These are phyloP conservation scores for Pipa parva DNA, from an alignment of 2,113 vertebrate species.

Conservation along the genomic window DNA sequence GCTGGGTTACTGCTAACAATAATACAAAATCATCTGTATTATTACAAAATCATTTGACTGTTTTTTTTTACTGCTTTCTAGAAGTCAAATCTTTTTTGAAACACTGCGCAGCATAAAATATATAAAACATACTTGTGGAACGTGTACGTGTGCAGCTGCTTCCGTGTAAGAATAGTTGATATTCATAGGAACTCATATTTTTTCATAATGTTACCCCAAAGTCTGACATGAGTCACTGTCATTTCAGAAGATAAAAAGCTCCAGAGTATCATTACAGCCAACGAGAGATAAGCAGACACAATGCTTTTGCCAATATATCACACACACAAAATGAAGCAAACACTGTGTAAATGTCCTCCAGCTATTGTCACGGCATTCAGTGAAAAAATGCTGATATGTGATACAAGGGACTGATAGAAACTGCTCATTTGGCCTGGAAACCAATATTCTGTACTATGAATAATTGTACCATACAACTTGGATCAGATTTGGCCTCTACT, in stretches of 20 bases:
- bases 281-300: neutral
- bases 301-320: slow-evolving; percentile 1
- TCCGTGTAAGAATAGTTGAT: too few species aligned
- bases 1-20: too few species aligned
- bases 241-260: neutral
- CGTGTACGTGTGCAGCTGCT: too few species aligned
- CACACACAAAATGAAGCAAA: slow-evolving; percentile 6
- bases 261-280: slow-evolving; percentile 20
- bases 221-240: slow-evolving; percentile 1
- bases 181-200: neutral
- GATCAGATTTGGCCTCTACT: too few species aligned
- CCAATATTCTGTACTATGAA: slow-evolving; percentile 8
- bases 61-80: too few species aligned
- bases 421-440: slow-evolving; percentile 8
- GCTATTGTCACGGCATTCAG: neutral
- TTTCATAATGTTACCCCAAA: neutral
- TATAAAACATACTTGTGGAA: too few species aligned
- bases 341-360: neutral
- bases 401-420: neutral
- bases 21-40: too few species aligned
- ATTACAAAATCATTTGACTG: too few species aligned
- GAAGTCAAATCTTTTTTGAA: too few species aligned
- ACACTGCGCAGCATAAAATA: too few species aligned
- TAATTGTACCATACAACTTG: too few species aligned
- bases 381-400: neutral